Conservation (phyloP, 2,113 vertebrate species). For the Pomatorhinus ruficollis region DNA sequence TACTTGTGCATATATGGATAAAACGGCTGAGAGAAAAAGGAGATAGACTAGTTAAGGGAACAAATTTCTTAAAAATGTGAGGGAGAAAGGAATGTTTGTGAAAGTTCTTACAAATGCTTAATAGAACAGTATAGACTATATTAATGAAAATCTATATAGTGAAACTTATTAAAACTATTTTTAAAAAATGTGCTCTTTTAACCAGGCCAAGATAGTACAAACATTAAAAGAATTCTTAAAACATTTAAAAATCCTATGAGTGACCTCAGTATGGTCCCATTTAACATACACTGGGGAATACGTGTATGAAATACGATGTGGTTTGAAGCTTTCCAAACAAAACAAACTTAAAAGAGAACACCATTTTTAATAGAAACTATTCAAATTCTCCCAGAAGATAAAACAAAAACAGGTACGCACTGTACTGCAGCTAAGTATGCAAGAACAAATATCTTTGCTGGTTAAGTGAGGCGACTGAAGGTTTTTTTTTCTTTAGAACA, state of each 20-base stretch:
- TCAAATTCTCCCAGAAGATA: conserved; percentile 49
- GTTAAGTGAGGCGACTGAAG: neutral
- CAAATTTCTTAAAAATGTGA: neutral
- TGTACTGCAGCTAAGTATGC: neutral
- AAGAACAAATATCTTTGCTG: conserved; percentile 9
- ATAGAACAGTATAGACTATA: conserved; percentile 22
- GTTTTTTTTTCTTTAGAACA: neutral
- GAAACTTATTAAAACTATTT: conserved; percentile 7
- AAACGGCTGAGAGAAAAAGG: neutral
- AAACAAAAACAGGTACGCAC: conserved; percentile 54
- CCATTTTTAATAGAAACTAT: conserved; percentile 67
- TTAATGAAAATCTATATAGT: conserved; percentile 47
- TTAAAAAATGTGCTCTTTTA: conserved; percentile 60
- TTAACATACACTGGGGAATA: conserved; percentile 68
- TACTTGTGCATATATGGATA: neutral
- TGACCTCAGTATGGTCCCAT: conserved; percentile 74
- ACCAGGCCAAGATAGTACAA: conserved; percentile 64
- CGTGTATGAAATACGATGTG: conserved; percentile 67
- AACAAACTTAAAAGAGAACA: conserved; percentile 74
- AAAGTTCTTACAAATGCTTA: neutral
- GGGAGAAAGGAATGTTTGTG: conserved; percentile 9
- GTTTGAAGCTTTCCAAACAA: conserved; percentile 73
- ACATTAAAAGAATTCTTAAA: conserved; percentile 76
- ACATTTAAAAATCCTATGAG: conserved; percentile 65
- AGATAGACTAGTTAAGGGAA: neutral